Evolutionary conservation across 2,113 vertebrate genomes (phyloP), one percentile per base, ranked within the genome.

Genomic region (Sander vitreus): DNA sequence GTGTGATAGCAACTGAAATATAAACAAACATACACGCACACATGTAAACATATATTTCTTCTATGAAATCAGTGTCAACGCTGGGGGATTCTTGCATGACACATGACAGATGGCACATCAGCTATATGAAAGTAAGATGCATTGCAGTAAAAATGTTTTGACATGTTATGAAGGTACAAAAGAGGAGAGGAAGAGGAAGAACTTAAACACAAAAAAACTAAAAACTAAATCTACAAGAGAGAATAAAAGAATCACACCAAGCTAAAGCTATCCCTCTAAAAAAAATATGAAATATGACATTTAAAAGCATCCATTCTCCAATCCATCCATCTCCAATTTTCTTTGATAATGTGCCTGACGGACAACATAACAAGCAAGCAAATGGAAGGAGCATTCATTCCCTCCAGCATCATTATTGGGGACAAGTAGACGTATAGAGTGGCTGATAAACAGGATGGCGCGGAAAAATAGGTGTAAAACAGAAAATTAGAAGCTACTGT

Each of bases 321-420:
- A 43, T 11, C 39, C 39, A 43, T 43, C 39, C 39, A 43, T 11
- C 3, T 8, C 14, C 43, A 78, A 33, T 72, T 80, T 83, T 55
- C 51, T 68, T 48, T 7, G 6, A 70, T 54, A 65, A 43, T 27
- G n/a, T 53, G 66, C 23, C 54, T 72, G 76, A 50, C 55, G 63
- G 67, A 65, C 7, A 0, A 54, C 27, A 21, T 55, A 62, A 85
- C 30, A 76, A 81, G 54, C 54, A 64, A 71, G 18, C 64, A 74
- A 75, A 75, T 59, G 43, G 67, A 74, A 45, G 47, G 48, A 73
- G 36, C 68, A 55, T 68, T 73, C 33, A 73, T 36, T 57, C 10
- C n/a, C 47, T 66, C 3, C 10, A n/a, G 16, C 1, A 16, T 77
- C 54, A 80, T 19, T 64, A 30, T 53, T 48, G 50, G 12, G 27